Evolutionary conservation across 2,797 vertebrate species (phyloP).

Genomic region (Dromococcyx pavoninus): DNA sequence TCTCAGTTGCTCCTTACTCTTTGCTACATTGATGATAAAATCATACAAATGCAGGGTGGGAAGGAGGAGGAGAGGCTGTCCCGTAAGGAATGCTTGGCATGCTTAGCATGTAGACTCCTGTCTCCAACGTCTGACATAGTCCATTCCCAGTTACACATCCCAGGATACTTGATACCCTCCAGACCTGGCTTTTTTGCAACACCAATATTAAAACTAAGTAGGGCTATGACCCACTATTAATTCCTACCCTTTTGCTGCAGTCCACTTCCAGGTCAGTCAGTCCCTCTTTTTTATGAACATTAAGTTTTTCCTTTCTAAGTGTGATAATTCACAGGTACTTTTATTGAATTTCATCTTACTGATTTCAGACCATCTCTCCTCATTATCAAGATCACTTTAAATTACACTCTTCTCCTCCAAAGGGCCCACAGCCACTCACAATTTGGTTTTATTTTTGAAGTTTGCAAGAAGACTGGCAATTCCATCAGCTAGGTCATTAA

Average conservation of each 20-base stretch:
- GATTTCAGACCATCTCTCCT: conserved; percentile 29
- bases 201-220: neutral
- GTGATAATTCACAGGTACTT: neutral
- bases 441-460: conserved; percentile 4
- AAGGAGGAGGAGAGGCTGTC: neutral
- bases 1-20: neutral
- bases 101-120: neutral
- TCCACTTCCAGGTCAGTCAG: neutral
- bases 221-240: neutral
- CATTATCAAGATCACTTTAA: conserved; percentile 27
- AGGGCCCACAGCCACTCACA: neutral
- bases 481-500: conserved; percentile 5
- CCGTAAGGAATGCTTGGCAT: neutral
- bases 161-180: neutral
- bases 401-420: conserved; percentile 2
- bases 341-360: conserved; percentile 24
- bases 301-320: neutral
- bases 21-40: neutral
- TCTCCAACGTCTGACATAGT: neutral
- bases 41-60: neutral
- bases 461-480: conserved; percentile 21
- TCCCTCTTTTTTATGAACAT: neutral
- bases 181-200: neutral
- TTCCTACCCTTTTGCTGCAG: neutral
- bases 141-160: neutral